phyloP scores from a whole-genome alignment of 2,888 invertebrate species.

The Timema cristinae region DNA sequence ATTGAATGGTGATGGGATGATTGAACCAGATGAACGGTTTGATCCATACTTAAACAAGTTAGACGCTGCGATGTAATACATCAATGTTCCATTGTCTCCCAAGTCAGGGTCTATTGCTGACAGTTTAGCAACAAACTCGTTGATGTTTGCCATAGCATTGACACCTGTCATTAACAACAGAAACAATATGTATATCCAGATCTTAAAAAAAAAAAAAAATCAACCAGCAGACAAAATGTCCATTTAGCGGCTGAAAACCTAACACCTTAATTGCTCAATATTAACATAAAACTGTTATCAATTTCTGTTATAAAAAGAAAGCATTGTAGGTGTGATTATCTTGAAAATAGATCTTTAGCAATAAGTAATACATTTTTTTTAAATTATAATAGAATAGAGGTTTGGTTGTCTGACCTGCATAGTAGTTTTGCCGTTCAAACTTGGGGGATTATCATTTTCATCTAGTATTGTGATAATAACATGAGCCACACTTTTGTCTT shows the following conservation, averaged over 20 bases:
- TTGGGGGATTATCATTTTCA: slow-evolving; percentile 82
- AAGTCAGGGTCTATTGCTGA: slow-evolving; percentile 79
- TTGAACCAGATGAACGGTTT: slow-evolving; percentile 72
- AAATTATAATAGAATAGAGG: slow-evolving; percentile 1
- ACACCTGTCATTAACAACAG: slow-evolving; percentile 53
- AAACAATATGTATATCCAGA: neutral
- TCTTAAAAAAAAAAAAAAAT: neutral
- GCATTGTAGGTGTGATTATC: neutral
- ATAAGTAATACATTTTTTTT: neutral
- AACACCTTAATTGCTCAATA: neutral
- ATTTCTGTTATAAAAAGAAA: neutral
- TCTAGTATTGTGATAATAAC: slow-evolving; percentile 71
- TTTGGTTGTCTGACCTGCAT: slow-evolving; percentile 52
- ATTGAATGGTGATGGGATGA: slow-evolving; percentile 84
- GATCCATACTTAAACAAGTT: slow-evolving; percentile 77
- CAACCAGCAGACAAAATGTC: too few species aligned
- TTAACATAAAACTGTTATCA: slow-evolving; percentile 10
- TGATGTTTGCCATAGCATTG: slow-evolving; percentile 71
- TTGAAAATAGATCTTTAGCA: neutral
- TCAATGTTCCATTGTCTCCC: slow-evolving; percentile 76
- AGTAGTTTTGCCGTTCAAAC: slow-evolving; percentile 61
- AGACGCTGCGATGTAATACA: slow-evolving; percentile 76
- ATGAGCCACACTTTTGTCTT: slow-evolving; percentile 62
- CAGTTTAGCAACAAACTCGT: slow-evolving; percentile 69
- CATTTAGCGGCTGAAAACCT: too few species aligned